These are phyloP conservation scores for Caradrina clavipalpis DNA, from an alignment of 2,888 invertebrate species.

Conservation along the genomic window DNA sequence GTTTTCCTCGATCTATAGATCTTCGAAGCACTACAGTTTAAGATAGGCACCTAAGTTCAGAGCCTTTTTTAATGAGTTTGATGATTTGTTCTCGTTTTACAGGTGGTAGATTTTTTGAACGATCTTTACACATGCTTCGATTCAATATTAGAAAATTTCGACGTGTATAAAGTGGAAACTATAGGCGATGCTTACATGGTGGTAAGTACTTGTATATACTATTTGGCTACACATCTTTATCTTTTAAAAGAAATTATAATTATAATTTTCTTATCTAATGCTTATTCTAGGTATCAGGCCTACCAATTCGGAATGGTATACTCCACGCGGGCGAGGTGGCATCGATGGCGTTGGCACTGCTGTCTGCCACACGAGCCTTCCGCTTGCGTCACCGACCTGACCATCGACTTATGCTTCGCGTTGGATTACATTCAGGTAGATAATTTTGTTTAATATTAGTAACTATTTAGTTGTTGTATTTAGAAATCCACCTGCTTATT, in stretches of 20 bases:
- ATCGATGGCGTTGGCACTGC: slow-evolving; percentile 97
- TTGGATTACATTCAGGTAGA: slow-evolving; percentile 97
- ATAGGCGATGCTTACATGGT: slow-evolving; percentile 98
- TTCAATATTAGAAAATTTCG: slow-evolving; percentile 97
- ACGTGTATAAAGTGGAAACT: slow-evolving; percentile 98
- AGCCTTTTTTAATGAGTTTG: background rate
- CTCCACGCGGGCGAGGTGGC: slow-evolving; percentile 98
- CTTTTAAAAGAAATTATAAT: too few species aligned
- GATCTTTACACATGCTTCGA: slow-evolving; percentile 98
- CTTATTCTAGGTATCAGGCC: slow-evolving; percentile 93
- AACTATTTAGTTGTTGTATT: background rate
- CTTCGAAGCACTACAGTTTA: background rate
- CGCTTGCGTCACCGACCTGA: slow-evolving; percentile 96
- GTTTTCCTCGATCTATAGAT: background rate
- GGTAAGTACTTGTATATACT: slow-evolving; percentile 87
- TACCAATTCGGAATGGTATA: slow-evolving; percentile 97
- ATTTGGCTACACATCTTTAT: too few species aligned
- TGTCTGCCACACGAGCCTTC: slow-evolving; percentile 96
- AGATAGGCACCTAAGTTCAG: background rate
- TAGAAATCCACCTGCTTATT: background rate
- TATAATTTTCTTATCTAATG: background rate
- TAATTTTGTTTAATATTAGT: background rate
- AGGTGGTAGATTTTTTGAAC: slow-evolving; percentile 98
- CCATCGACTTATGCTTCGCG: slow-evolving; percentile 95
- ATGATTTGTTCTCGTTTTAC: slow-evolving; percentile 59